phyloP scores from a whole-genome alignment of 2,113 vertebrate genomes.

The Mesembrinibis cayennensis region DNA sequence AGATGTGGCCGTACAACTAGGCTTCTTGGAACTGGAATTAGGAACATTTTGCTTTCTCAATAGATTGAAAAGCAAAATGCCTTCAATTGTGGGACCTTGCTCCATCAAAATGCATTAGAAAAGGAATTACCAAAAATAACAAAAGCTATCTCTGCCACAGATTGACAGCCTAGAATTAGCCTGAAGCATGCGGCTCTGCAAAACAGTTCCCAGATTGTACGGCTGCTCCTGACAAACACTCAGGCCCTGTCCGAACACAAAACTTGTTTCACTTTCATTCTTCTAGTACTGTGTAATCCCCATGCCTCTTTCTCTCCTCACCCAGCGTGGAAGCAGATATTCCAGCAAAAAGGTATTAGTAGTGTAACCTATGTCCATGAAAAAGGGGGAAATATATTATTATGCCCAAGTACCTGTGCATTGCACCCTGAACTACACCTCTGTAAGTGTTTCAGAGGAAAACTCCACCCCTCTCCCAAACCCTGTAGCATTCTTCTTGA shows the following conservation, averaged over 20 bases:
- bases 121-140: background rate
- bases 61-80: background rate
- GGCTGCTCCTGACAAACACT: background rate
- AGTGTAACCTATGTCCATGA: background rate
- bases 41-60: background rate
- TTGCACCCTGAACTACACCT: background rate
- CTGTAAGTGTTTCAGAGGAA: background rate
- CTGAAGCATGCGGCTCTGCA: background rate
- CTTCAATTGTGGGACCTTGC: background rate
- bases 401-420: background rate
- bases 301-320: background rate
- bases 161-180: background rate
- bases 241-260: background rate
- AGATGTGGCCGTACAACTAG: background rate
- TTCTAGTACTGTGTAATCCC: background rate
- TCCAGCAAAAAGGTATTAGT: background rate
- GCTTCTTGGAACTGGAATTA: background rate
- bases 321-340: accelerated
- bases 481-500: background rate
- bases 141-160: background rate
- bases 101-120: background rate
- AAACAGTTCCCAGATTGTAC: background rate
- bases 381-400: background rate
- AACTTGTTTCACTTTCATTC: background rate
- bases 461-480: background rate